Percentiles rank a stretch among this genome's conserved stretches.
phyloP scores from a whole-genome alignment of 2,113 vertebrate genomes.

The Mesocricetus auratus region DNA sequence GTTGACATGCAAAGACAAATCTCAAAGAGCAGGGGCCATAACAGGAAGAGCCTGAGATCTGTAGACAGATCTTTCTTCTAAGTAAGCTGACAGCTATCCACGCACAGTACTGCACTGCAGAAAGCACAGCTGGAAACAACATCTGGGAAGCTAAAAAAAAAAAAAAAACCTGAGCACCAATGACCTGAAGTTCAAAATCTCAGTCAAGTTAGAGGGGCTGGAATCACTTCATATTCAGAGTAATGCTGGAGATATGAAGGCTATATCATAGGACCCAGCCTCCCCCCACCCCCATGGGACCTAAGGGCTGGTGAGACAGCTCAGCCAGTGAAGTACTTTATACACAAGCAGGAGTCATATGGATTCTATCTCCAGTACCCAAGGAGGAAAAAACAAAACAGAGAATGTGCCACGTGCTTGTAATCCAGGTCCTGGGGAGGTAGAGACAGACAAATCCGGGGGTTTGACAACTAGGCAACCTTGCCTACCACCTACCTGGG shows the following conservation, averaged over 20 bases:
- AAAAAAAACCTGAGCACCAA: not conserved
- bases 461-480: not conserved
- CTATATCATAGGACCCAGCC: not conserved
- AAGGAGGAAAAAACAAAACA: not conserved
- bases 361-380: not conserved
- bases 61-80: not conserved
- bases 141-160: not conserved
- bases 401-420: not conserved
- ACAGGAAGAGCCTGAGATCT: conserved; percentile 1
- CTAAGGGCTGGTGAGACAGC: not conserved
- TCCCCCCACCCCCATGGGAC: not conserved
- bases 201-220: not conserved
- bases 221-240: not conserved
- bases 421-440: not conserved
- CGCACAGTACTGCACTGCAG: not conserved
- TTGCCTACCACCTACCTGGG: not conserved
- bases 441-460: not conserved
- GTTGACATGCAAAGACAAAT: not conserved
- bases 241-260: not conserved
- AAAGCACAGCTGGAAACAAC: not conserved
- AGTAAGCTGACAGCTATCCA: not conserved
- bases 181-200: not conserved
- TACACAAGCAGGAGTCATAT: not conserved
- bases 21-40: not conserved
- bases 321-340: not conserved